Conservation (phyloP, 2,113 vertebrate genomes). For the Corydoras maculifer region DNA sequence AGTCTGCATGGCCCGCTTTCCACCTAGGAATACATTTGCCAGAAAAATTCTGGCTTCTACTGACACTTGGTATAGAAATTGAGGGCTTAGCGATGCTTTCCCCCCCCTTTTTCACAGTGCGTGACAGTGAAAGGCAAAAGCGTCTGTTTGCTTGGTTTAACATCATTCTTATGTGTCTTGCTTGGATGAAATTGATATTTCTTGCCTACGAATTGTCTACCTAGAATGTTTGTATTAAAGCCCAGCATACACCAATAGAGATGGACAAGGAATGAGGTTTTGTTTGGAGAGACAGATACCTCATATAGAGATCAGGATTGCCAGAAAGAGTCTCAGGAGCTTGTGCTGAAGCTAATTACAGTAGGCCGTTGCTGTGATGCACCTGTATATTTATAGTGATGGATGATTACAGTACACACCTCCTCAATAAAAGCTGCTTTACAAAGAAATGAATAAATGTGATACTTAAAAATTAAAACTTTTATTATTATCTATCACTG, state of each 20-base stretch:
- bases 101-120: constrained; percentile 21
- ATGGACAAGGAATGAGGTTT: constrained; percentile 1
- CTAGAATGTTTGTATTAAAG: constrained; percentile 53
- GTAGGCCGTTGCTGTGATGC: neutral
- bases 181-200: constrained; percentile 62
- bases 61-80: constrained; percentile 51
- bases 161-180: constrained; percentile 60
- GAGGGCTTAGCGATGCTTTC: constrained; percentile 54
- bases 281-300: constrained; percentile 35
- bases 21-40: constrained; percentile 60
- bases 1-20: constrained; percentile 55
- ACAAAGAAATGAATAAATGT: no score
- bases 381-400: no score
- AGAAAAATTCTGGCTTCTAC: constrained; percentile 53
- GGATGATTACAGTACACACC: no score
- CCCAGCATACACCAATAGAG: constrained; percentile 11
- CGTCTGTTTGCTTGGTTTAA: constrained; percentile 68
- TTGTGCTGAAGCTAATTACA: neutral
- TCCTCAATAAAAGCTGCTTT: no score
- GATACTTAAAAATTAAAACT: no score
- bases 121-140: constrained; percentile 54
- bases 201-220: constrained; percentile 56
- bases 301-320: constrained; percentile 21
- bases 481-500: no score
- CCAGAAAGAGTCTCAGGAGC: neutral